Evolutionary conservation across 2,113 vertebrate genomes (phyloP).

Genomic region (Craseonycteris thonglongyai): DNA sequence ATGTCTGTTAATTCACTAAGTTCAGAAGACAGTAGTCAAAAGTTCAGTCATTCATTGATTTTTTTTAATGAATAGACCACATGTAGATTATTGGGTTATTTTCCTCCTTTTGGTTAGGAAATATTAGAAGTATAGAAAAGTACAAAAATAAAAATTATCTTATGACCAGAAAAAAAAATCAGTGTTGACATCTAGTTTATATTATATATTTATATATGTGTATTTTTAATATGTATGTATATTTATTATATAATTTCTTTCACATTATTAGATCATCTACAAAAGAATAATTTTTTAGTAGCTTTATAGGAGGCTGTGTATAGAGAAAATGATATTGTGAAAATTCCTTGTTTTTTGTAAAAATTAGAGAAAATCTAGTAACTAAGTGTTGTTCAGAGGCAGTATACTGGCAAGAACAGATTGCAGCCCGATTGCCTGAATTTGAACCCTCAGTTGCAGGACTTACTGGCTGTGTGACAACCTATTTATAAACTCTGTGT

Average conservation of each 20-base stretch:
- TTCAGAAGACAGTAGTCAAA: not conserved
- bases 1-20: not conserved
- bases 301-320: not conserved
- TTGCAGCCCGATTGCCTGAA: too few species aligned
- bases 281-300: not conserved
- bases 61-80: conserved; percentile 16
- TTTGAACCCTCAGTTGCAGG: too few species aligned
- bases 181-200: not conserved
- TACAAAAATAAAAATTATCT: not conserved
- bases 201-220: not conserved
- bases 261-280: not conserved
- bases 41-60: not conserved
- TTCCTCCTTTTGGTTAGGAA: not conserved
- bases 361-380: too few species aligned
- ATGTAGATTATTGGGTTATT: not conserved
- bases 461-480: too few species aligned
- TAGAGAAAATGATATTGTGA: too few species aligned
- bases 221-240: not conserved
- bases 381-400: too few species aligned
- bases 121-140: not conserved
- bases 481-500: too few species aligned
- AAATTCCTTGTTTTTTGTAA: too few species aligned
- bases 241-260: not conserved
- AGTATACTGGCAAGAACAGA: too few species aligned
- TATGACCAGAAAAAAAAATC: not conserved